Evolutionary conservation across 2,888 invertebrate genomes (phyloP), one percentile per base, ranked within the genome.

Genomic region (Oscheius sp.): DNA sequence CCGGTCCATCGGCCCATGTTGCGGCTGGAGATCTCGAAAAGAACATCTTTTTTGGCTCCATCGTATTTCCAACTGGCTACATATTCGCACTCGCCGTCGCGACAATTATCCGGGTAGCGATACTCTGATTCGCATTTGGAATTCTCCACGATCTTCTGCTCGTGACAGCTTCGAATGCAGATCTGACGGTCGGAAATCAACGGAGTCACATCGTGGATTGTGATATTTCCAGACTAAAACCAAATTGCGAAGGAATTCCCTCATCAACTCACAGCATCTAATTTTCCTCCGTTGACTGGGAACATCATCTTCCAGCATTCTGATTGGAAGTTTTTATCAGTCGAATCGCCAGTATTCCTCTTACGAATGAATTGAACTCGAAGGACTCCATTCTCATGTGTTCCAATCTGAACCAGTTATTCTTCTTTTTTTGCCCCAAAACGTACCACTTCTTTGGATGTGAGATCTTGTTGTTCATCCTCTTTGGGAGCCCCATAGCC

Each of bases 1-100:
- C 87, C 87, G 1, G 87, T 87, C 87, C 87, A 87, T 37, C 86
- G 65, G 53, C 86, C 86, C 48, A 81, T 71, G 5, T 81, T 85
- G 50, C 79, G 78, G 5, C 86, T 76, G 23, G 73, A 74, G 66
- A 87, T 85, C 34, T 82, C 83, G 76, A 87, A 87, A 8, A 70
- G 68, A 29, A 87, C 82, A 29, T 82, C 82, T 39, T 83, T 74
- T 37, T 67, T 69, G 5, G 58, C 55, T n/a, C 71, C 69, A 57
- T 83, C 73, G 70, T 78, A 82, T 17, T 64, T 64, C 87, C 87
- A 87, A 27, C 69, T 71, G 37, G 87, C 87, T 17, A 69, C 48
- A 73, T 87, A 87, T 37, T 85, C 84, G 73, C 87, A 87, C 4
- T 79, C 74, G 3, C 68, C 29, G 33, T 69, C 83, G 3, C 53